Base-by-base conservation (phyloP, 2,113 vertebrate genomes). In the Poeciliopsis prolifica region DNA sequence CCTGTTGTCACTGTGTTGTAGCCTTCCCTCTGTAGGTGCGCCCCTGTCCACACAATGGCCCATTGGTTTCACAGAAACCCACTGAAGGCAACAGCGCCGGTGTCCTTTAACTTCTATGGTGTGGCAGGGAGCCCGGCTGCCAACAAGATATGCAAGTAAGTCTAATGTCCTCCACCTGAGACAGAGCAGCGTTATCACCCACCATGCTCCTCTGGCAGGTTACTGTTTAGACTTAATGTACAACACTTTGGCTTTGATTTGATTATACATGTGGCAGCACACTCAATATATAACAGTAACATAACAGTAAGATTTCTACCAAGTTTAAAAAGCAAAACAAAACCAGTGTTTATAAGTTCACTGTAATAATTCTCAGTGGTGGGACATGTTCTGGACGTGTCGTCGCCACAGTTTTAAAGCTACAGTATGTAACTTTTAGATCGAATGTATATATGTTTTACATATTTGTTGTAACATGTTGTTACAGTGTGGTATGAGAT, bases 1-100 rank as follows among this genome's bases (percentile, higher is more conserved):
- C 60, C 28, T 31, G 4, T 28, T 81, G 68, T 78, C 40, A 54
- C 30, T 69, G 0, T 83, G 14, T 61, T 61, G 12, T n/a, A 30
- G 0, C 62, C 33, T 75, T 24, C 8, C 5, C 54, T 11, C 29
- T 72, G 60, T 15, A 63, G 87, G 87, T 68, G 79, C 86, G 70
- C 87, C 5, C 75, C 58, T 51, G 30, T 62, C 60, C 35, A 76
- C 87, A 96, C 88, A 33, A 99, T 99, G 98, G 96, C 97, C 4
- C 97, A 99, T 71, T 99, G 98, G 98, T 99, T 99, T 94, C 97
- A 99, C 85, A 95, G 97, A 88, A 99, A 99, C 91, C 98, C 98
- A 17, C 80, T 99, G 68, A 99, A 99, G 93, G 97, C 97, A 28
- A 99, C 98, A 19, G 97, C 98, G 65, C 96, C 96, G 0, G 95